Percentiles rank a stretch among this genome's conserved stretches.
Evolutionary conservation across 2,888 invertebrate species (phyloP).

Genomic region (Himalopsyche tibetana): DNA sequence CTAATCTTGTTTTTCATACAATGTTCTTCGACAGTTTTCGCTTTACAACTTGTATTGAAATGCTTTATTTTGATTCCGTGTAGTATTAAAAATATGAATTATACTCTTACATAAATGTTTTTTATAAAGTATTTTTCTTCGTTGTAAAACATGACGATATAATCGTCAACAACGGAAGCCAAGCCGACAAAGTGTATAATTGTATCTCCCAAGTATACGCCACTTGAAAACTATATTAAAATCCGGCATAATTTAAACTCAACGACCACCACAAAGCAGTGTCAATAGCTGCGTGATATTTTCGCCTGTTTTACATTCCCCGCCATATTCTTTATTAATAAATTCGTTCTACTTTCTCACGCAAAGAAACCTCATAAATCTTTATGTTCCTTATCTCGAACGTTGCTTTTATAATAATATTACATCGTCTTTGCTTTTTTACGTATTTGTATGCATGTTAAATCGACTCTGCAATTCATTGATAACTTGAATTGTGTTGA

Average conservation of each 20-base stretch:
- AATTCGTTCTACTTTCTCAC: not conserved
- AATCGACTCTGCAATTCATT: too few species aligned
- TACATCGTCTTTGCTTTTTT: not conserved
- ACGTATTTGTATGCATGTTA: too few species aligned
- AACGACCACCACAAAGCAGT: not conserved
- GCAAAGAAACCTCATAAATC: not conserved
- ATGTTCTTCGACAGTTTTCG: too few species aligned
- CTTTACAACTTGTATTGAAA: too few species aligned
- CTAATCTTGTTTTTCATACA: too few species aligned
- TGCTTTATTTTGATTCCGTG: too few species aligned
- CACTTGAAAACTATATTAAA: not conserved
- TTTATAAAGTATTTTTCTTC: too few species aligned
- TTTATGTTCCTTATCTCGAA: not conserved
- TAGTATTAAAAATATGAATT: too few species aligned
- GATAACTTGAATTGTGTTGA: too few species aligned
- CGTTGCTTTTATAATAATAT: not conserved
- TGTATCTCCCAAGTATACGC: not conserved
- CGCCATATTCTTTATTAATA: not conserved
- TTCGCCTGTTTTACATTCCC: not conserved
- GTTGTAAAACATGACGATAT: not conserved
- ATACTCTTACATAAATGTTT: too few species aligned
- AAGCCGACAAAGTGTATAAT: not conserved
- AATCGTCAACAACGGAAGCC: not conserved
- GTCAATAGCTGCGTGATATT: not conserved
- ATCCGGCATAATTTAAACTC: not conserved